Base-by-base conservation (phyloP, 2,797 vertebrate genomes). In the Chelonia mydas region DNA sequence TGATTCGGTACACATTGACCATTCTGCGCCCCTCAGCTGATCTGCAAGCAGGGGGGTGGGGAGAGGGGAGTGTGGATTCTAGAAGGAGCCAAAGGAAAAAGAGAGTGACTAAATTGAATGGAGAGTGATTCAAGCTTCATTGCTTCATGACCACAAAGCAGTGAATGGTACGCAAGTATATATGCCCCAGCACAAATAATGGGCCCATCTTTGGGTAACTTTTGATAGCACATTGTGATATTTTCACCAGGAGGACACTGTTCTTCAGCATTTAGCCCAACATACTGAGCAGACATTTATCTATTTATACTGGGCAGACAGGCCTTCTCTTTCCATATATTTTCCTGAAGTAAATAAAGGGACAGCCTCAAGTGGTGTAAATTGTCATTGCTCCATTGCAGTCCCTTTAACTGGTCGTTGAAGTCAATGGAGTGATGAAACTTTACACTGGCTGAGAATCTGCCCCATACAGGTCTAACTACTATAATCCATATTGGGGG, bases 331-430 rank as follows among this genome's bases (percentile, higher is more conserved):
- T 76, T 74, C 72, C 72, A 74, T 27, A 27, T 25, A 45, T 45
- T 45, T 65, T 68, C 61, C 61, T 68, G 33, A 61, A 61, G 59
- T 61, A 61, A n/a, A 37, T 37, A 68, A 37, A 68, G 61, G 17
- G 33, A 33, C 16, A 10, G 31, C 59, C 27, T 61, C 13, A 41
- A 21, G 10, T 16, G 49, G n/a, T 68, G 25, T 53, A 45, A 15
- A 16, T 15, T 87, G 50, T 11, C 57, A 57, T 1, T 78, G n/a
- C 55, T 80, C 49, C 16, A 3, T 13, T 51, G 19, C 33, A 41
- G 4, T 51, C 45, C 74, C 19, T 2, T 74, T 21, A 78, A 3
- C 27, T 49, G 74, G 11, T 61, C 0, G 0, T 57, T 55, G 53
- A 74, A 89, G 87, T 0, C 0, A 15, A 49, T 83, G 47, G 81